Base-by-base conservation (phyloP, 2,113 vertebrate species). In the Clarias batrachus region DNA sequence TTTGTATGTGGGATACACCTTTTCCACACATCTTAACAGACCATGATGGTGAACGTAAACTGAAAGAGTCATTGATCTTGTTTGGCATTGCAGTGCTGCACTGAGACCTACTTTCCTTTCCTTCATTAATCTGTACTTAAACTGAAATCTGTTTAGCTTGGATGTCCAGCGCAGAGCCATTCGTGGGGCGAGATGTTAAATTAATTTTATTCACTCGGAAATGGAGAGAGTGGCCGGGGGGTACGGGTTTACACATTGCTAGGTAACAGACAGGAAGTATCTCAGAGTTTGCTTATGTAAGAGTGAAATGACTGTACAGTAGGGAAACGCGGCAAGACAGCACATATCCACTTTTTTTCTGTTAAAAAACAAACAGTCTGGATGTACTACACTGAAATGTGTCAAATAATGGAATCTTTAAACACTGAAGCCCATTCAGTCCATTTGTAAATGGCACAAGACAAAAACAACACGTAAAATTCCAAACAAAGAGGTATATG, bases 191-290 rank as follows among this genome's bases (percentile, higher is more conserved):
- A 78, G 70, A 81, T 81, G 83, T 79, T 59, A 85, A 76, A 85
- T 85, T 77, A 30, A 71, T 83, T 81, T 78, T 54, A 82, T 82
- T 82, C 41, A 4, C 62, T 52, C 62, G 41, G 62, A 82, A 66
- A 66, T 41, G 27, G 71, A 68, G 83, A 48, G 30, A 37, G 68
- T 57, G 73, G 68, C 16, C 60, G 7, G 27, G 33, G 54, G 60
- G 71, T 78, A 30, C 68, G 41, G 83, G 82, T 84, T 83, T 83
- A 68, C 27, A 2, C 59, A 60, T 89, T 89, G 87, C 87, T 84
- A 89, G 82, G 88, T 76, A 83, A 88, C 89, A 62, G 86, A 66
- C 66, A 81, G 80, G 83, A 66, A 85, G 76, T 76, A 86, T 59
- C 56, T 59, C 74, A 74, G 73, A 85, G 84, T 59, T 56, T 87